Percentiles rank a stretch among this genome's conserved stretches.
phyloP scores from a whole-genome alignment of 2,797 vertebrate species.

The Remorina albescens region DNA sequence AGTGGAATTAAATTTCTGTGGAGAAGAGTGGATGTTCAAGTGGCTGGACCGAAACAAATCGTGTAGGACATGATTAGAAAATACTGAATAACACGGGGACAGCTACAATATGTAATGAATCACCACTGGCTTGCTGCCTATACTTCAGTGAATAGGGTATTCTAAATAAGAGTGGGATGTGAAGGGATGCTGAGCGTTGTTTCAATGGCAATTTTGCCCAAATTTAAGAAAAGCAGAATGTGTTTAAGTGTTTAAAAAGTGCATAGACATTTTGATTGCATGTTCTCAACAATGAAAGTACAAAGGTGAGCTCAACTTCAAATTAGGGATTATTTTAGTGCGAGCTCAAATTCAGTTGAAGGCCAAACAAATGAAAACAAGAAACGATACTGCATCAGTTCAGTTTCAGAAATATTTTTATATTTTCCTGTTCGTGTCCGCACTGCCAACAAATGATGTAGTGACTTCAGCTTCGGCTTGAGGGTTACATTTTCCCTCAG shows the following conservation, averaged over 20 bases:
- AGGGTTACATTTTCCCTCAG: not conserved
- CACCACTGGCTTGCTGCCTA: constrained; percentile 29
- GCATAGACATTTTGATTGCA: not conserved
- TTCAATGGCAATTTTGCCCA: constrained; percentile 4
- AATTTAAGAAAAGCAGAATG: no score
- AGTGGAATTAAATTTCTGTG: constrained; percentile 68
- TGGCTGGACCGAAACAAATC: constrained; percentile 55
- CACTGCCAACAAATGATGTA: not conserved
- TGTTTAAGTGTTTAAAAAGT: no score
- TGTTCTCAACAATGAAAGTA: not conserved
- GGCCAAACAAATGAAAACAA: not conserved
- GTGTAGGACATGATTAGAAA: constrained; percentile 67
- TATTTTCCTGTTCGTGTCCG: not conserved
- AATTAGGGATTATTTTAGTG: not conserved
- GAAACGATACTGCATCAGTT: not conserved
- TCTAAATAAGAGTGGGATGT: constrained; percentile 37
- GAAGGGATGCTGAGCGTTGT: constrained; percentile 26
- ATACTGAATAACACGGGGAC: constrained; percentile 47
- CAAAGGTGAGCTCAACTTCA: not conserved
- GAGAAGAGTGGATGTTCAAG: constrained; percentile 62
- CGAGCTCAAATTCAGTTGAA: not conserved
- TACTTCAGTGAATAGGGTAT: constrained; percentile 20
- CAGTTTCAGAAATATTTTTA: not conserved
- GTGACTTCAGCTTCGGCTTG: not conserved
- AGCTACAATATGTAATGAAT: constrained; percentile 55